Evolutionary conservation across 1,140 invertebrate species (phyloP), one percentile per base, ranked within the genome.

Genomic region (Procambarus clarkii): DNA sequence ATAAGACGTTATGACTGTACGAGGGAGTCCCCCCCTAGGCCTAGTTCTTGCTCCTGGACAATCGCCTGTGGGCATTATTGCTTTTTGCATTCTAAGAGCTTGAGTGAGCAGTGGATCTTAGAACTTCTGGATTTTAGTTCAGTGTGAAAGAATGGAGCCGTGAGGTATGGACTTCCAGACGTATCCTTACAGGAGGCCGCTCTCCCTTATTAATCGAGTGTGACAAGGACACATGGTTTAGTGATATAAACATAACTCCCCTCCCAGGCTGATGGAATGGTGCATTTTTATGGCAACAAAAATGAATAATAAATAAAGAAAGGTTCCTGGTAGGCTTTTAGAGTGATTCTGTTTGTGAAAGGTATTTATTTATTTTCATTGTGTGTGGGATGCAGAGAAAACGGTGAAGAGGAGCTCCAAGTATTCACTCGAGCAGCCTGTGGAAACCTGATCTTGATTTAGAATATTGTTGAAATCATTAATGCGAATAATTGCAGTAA

Each of bases 61-160:
- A 91, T 80, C 48, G 82, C 71, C 76, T 84, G n/a, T 85, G 89
- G 89, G 89, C 89, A 91, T 91, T 91, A 91, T 80, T 60, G 89
- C 76, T 80, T 91, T 91, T 46, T 85, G 89, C 82, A 84, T 77
- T 85, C 77, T 76, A 91, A 91, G 77, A 54, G 82, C 82, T 83
- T 91, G 76, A 91, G 82, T 86, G 78, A 89, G 71, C 89, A 86
- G 82, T 91, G 89, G 83, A 85, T 91, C 82, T 79, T 85, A 78
- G 82, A 86, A 86, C 81, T 85, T 84, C 46, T 76, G 64, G 54
- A 74, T 64, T 85, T 69, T 74, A 86, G 50, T 34, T 88, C 4
- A 76, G 64, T 74, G 78, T 79, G 60, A 78, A 85, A 86, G 82
- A 71, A 69, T 69, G 89, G 69, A 84, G 74, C 74, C 58, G 64